Base-by-base conservation (phyloP, 2,888 invertebrate species). In the Amaurobius ferox region DNA sequence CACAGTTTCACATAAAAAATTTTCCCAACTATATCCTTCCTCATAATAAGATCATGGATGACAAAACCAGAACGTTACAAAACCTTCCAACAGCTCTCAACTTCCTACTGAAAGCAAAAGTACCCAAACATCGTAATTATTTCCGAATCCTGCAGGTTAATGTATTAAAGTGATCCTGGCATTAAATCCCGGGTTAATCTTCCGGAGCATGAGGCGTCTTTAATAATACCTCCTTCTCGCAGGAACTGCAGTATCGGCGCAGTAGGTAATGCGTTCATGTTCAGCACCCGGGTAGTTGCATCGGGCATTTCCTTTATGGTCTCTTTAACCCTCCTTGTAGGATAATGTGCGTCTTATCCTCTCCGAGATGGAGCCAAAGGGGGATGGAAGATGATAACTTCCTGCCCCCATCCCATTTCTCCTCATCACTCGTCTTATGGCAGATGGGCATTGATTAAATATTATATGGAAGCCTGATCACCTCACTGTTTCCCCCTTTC, bases 361-460 rank as follows among this genome's bases (percentile, higher is more conserved):
- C 40, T 71, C 44, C 64, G 19, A 28, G 40, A 32, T 70, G 40
- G 23, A 48, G 55, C 55, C 23, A 55, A 28, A 23, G 26, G 29
- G 23, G 67, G 67, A 39, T 29, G 29, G 39, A 30, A 40, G 39
- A 68, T 80, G 67, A 67, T 80, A 73, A 39, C 39, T 44, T 11
- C 30, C 40, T 11, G 19, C 68, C 35, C 35, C 40, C 67, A 61
- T 30, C 55, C 39, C 68, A 26, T 44, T 29, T 74, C 70, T 40
- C 28, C 23, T 79, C 79, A 79, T 79, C 72, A 79, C 55, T 74
- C 80, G 81, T 80, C 81, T 64, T 81, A 81, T 81, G 81, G 81
- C 74, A 81, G 81, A 81, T 81, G 81, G 74, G 81, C 81, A 74
- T 81, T 81, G 81, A 81, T 81, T 81, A 81, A 81, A 81, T 81